phyloP scores from a whole-genome alignment of 2,888 invertebrate species.

The Caenorhabditis sp. region DNA sequence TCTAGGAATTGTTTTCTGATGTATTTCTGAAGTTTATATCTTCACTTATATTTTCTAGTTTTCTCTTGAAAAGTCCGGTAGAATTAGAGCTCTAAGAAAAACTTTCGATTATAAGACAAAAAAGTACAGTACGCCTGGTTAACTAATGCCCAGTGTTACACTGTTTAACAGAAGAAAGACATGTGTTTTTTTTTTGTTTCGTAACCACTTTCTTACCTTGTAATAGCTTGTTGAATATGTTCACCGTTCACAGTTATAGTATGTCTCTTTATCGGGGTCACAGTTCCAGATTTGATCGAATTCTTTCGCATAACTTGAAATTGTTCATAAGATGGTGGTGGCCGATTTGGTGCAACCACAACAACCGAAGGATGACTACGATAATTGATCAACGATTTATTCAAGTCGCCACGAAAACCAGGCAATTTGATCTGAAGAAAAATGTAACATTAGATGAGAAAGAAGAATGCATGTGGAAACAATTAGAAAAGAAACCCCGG shows the following conservation, averaged over 20 bases:
- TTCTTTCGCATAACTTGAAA: conserved; percentile 32
- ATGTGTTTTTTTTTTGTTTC: too few species aligned
- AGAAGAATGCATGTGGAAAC: background rate
- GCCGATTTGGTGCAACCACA: conserved; percentile 12
- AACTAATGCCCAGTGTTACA: too few species aligned
- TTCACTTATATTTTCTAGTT: too few species aligned
- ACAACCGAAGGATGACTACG: conserved; percentile 17
- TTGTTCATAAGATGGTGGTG: conserved; percentile 50
- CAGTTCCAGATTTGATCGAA: conserved; percentile 26
- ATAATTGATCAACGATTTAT: conserved; percentile 19
- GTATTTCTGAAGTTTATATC: too few species aligned
- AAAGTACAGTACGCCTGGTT: too few species aligned
- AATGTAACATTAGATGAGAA: conserved; percentile 3
- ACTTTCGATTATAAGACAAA: too few species aligned
- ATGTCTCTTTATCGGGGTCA: background rate
- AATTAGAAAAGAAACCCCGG: conserved; percentile 15
- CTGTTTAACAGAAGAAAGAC: too few species aligned
- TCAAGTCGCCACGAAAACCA: conserved; percentile 35
- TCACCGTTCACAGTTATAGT: conserved; percentile 7
- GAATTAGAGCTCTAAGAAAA: too few species aligned
- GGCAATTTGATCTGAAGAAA: conserved; percentile 37
- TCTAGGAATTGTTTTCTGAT: too few species aligned
- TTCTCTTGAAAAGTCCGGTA: too few species aligned
- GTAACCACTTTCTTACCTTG: conserved; percentile 7
- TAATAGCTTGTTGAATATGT: background rate